A percentile compares a stretch with the other conserved stretches of the same genome.
Conservation (phyloP, 2,113 vertebrate species). For the Ctenodactylus gundi region DNA sequence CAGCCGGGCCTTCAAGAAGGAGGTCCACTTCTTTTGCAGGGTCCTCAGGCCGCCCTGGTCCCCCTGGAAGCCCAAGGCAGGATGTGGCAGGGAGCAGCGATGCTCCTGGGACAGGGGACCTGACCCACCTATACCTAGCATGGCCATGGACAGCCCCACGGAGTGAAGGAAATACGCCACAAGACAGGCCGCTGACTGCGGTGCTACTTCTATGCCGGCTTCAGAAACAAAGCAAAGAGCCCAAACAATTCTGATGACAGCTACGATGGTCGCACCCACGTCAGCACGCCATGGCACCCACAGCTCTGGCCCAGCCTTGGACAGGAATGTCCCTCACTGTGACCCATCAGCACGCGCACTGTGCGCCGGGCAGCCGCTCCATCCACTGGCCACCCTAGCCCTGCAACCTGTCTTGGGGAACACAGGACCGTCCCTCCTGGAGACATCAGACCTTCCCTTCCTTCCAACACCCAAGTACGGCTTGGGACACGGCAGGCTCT, state of each 20-base stretch:
- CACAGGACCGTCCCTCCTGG: fast-evolving
- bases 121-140: not conserved
- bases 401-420: not conserved
- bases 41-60: conserved; percentile 95
- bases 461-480: too few relatives aligned
- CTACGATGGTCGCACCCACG: not conserved
- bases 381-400: too few relatives aligned
- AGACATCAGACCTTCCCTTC: not conserved
- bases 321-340: not conserved
- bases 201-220: fast-evolving
- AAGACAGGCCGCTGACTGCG: fast-evolving
- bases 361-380: fast-evolving
- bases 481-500: not conserved
- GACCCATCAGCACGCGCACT: fast-evolving
- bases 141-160: too few relatives aligned
- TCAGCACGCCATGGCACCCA: fast-evolving
- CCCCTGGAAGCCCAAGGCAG: conserved; percentile 82
- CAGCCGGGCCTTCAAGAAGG: conserved; percentile 96
- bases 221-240: not conserved
- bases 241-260: too few relatives aligned
- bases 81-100: fast-evolving
- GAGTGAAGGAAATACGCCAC: not conserved
- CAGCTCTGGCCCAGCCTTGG: not conserved
- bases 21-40: conserved; percentile 98
- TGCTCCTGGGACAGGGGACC: too few relatives aligned